Evolutionary conservation across 2,888 invertebrate species (phyloP), one percentile per base, ranked within the genome.

Genomic region (Zygothrica quintamaculata): DNA sequence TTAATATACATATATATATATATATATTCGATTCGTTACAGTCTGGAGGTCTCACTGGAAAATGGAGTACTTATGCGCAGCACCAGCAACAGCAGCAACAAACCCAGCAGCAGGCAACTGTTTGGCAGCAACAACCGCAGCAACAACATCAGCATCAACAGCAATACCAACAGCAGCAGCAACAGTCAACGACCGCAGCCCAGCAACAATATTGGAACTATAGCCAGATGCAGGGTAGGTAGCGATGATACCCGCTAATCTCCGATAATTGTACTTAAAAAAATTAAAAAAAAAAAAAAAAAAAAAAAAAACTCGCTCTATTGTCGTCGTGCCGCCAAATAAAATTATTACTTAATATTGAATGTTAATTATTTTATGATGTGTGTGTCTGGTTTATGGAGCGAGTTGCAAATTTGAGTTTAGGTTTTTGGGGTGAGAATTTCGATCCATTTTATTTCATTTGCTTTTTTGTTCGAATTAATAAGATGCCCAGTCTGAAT

Each of bases 151-250:
- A n/a, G n/a, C n/a, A 73, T 31, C 72, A 66, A 12, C 55, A 69
- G 40, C 57, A 70, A 43, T 60, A 81, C n/a, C 71, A 68, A 9
- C 73, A 68, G 26, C 80, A 77, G 50, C 73, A 79, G 12, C 78
- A 76, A 12, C 71, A 68, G 40, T 82, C 78, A 44, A 69, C 57
- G 56, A 48, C 74, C 56, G 69, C 80, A 18, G 78, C 77, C 52
- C 80, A 73, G 44, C 65, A 76, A 31, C 89, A 88, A 69, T 90
- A 89, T 66, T 90, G 90, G 89, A 87, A 87, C 66, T 90, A 89
- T 68, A 89, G 89, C 65, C 89, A 90, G 66, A 89, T 88, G 80
- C 90, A 89, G 81, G 79, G 90, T 90, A 77, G 58, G 71, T 71
- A 64, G 37, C 56, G 50, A 15, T 6, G 9, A 37, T 15, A 47